Evolutionary conservation across 92 coral and sea anemone species (phyloP).

Genomic region (Palythoa heliodiscus): DNA sequence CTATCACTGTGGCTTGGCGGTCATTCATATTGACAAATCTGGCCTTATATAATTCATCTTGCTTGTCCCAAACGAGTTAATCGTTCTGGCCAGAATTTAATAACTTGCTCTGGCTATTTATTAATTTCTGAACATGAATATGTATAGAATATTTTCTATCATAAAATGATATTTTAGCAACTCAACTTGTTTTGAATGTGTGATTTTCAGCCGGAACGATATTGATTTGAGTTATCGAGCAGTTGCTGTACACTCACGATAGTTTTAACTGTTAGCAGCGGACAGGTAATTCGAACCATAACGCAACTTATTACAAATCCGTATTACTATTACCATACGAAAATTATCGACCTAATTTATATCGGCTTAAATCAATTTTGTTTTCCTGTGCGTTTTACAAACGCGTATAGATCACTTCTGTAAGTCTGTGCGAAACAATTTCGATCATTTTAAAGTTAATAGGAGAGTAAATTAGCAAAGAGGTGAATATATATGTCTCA

Average conservation of each 20-base stretch:
- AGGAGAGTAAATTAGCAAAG: not conserved
- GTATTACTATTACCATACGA: not conserved
- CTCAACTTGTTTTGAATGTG: not conserved
- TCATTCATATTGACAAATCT: conserved; percentile 32
- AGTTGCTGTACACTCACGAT: not conserved
- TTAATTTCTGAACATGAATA: not conserved
- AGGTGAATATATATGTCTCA: not conserved
- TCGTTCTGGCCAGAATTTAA: conserved; percentile 17
- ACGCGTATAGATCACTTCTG: no score
- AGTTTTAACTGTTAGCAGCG: not conserved
- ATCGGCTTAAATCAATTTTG: not conserved
- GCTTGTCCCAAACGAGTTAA: conserved; percentile 19
- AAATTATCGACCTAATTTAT: not conserved
- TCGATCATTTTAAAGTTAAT: not conserved
- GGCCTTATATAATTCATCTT: conserved; percentile 26
- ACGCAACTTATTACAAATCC: not conserved
- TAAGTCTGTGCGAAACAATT: not conserved
- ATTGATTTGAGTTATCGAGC: not conserved
- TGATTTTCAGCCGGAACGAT: not conserved
- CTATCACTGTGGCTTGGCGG: conserved; percentile 26
- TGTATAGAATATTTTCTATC: not conserved
- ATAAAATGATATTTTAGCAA: not conserved
- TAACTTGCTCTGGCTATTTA: not conserved
- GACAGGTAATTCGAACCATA: not conserved
- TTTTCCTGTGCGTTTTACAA: no score